These are phyloP conservation scores for Serilophus lunatus DNA, from an alignment of 2,113 vertebrate genomes.

Conservation along the genomic window DNA sequence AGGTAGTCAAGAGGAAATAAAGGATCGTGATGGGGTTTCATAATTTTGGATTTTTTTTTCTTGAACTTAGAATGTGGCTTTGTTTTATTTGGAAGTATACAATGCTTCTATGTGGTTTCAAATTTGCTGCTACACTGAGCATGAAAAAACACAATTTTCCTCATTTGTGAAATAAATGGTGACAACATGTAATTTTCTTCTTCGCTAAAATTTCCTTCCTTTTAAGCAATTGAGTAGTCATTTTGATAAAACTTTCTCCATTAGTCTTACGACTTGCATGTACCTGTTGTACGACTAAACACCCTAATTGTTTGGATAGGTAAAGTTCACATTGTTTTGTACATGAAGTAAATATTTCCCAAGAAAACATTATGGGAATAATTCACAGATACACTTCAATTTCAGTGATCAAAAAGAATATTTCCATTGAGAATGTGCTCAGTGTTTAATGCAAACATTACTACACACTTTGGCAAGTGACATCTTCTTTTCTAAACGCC, in stretches of 20 bases:
- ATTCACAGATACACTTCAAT: neutral
- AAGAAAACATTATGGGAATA: neutral
- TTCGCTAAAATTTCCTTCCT: slow-evolving; percentile 70
- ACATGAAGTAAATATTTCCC: neutral
- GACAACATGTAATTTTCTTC: slow-evolving; percentile 63
- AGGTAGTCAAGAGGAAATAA: neutral
- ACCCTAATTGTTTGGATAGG: neutral
- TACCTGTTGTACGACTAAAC: slow-evolving; percentile 42
- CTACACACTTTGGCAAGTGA: neutral
- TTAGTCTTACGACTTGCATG: slow-evolving; percentile 67
- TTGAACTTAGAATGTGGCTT: slow-evolving; percentile 2
- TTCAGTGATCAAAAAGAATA: neutral
- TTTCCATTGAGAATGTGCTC: neutral
- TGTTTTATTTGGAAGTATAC: slow-evolving; percentile 31
- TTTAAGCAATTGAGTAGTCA: slow-evolving; percentile 59
- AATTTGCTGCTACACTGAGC: slow-evolving; percentile 48
- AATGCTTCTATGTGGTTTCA: slow-evolving; percentile 5
- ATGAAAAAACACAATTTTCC: slow-evolving; percentile 46
- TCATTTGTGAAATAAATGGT: slow-evolving; percentile 67
- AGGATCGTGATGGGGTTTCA: slow-evolving; percentile 54
- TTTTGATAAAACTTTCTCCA: slow-evolving; percentile 66
- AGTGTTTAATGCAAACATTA: neutral
- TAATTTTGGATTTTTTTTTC: slow-evolving; percentile 36
- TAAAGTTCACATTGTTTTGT: slow-evolving; percentile 27
- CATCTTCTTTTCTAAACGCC: neutral